These are phyloP conservation scores for Oxyura jamaicensis DNA, from an alignment of 2,113 vertebrate species.

Conservation along the genomic window DNA sequence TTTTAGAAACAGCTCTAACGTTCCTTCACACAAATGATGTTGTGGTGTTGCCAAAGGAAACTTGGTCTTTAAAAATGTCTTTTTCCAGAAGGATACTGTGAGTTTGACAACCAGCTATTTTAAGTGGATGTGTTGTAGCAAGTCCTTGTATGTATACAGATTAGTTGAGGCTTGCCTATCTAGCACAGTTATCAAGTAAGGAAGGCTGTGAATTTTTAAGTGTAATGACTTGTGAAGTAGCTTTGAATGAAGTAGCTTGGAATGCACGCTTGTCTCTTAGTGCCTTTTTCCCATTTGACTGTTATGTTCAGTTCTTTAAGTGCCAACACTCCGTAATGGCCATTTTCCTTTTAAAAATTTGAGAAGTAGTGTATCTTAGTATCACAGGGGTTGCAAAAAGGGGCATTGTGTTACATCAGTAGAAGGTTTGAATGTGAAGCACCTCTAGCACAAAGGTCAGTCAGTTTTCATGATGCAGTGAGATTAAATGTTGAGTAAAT, in stretches of 20 bases:
- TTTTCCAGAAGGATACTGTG: not conserved
- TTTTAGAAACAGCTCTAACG: not conserved
- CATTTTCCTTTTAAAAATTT: not conserved
- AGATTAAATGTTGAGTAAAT: not conserved
- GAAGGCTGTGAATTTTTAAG: not conserved
- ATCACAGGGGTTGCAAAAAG: not conserved
- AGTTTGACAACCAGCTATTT: not conserved
- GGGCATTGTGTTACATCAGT: not conserved
- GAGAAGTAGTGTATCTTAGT: not conserved
- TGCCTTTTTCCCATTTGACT: not conserved
- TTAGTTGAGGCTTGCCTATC: not conserved
- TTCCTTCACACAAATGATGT: not conserved
- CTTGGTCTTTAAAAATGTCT: not conserved
- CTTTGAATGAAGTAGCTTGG: not conserved
- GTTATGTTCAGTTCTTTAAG: not conserved
- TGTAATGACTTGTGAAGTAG: not conserved
- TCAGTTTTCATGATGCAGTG: not conserved
- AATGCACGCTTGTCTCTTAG: not conserved
- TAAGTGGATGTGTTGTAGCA: not conserved
- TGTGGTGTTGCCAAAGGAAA: not conserved
- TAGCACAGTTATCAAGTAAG: not conserved
- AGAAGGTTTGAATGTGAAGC: not conserved
- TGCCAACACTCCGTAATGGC: not conserved
- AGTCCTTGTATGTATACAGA: rapidly evolving
- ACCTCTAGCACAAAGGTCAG: not conserved